These are phyloP conservation scores for Calliphora vicina DNA, from an alignment of 1,140 invertebrate species.

Conservation along the genomic window DNA sequence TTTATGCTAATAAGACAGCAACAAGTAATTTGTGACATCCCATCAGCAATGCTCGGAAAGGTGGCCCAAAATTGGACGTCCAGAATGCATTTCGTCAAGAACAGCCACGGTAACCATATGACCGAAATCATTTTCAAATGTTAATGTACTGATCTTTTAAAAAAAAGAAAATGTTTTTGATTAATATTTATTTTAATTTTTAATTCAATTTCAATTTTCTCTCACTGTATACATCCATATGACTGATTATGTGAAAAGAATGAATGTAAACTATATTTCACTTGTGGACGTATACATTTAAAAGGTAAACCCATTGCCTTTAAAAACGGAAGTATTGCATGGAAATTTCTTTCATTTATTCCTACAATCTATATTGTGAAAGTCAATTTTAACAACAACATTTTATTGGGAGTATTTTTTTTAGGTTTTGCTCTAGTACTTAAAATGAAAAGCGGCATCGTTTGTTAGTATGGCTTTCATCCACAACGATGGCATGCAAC, in stretches of 20 bases:
- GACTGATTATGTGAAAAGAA: neutral
- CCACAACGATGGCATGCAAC: conserved; percentile 19
- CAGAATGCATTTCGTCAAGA: too few species aligned
- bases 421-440: neutral
- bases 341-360: neutral
- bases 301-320: neutral
- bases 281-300: neutral
- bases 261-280: neutral
- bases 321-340: neutral
- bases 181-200: too few species aligned
- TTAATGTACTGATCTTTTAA: too few species aligned
- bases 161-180: too few species aligned
- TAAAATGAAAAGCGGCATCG: conserved; percentile 16
- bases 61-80: too few species aligned
- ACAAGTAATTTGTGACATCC: too few species aligned
- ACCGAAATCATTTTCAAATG: too few species aligned
- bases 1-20: too few species aligned
- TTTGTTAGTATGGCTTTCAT: neutral
- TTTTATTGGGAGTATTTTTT: neutral
- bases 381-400: neutral
- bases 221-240: neutral
- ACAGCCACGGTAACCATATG: too few species aligned
- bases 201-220: too few species aligned
- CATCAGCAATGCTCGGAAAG: too few species aligned
- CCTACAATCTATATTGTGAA: neutral